Evolutionary conservation across 2,113 vertebrate genomes (phyloP).

Genomic region (Trinectes maculatus): DNA sequence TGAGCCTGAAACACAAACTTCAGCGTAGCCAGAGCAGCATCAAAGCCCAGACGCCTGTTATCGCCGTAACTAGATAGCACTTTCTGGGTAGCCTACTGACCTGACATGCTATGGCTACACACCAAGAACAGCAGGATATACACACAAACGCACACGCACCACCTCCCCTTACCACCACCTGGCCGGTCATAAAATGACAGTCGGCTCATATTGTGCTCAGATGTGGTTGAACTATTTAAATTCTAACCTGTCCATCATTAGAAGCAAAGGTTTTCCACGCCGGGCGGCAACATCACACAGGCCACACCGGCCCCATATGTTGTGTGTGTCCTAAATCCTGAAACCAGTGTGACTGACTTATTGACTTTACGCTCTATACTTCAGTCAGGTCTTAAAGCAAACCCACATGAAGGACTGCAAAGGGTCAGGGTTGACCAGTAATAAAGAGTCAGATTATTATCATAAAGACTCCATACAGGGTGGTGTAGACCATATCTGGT

Average conservation of each 20-base stretch:
- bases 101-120: conserved; percentile 35
- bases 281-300: conserved; percentile 19
- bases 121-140: conserved; percentile 42
- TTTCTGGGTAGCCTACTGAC: conserved; percentile 49
- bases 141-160: conserved; percentile 26
- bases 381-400: conserved; percentile 37
- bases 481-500: conserved; percentile 37
- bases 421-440: conserved; percentile 46
- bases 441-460: conserved; percentile 58
- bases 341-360: conserved; percentile 20
- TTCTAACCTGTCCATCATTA: conserved; percentile 47
- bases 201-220: conserved; percentile 44
- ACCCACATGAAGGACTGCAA: conserved; percentile 16
- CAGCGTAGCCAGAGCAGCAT: conserved; percentile 38
- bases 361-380: conserved; percentile 19
- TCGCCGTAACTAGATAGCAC: conserved; percentile 65
- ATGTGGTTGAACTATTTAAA: conserved; percentile 54
- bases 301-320: conserved; percentile 1
- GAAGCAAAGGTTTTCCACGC: conserved; percentile 28
- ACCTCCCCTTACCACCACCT: conserved; percentile 39
- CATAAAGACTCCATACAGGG: conserved; percentile 20
- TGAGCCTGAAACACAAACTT: conserved; percentile 60
- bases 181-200: conserved; percentile 40
- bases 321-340: not conserved
- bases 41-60: conserved; percentile 61